Conservation (phyloP, 1,140 invertebrate genomes). For the Callitettix versicolor region DNA sequence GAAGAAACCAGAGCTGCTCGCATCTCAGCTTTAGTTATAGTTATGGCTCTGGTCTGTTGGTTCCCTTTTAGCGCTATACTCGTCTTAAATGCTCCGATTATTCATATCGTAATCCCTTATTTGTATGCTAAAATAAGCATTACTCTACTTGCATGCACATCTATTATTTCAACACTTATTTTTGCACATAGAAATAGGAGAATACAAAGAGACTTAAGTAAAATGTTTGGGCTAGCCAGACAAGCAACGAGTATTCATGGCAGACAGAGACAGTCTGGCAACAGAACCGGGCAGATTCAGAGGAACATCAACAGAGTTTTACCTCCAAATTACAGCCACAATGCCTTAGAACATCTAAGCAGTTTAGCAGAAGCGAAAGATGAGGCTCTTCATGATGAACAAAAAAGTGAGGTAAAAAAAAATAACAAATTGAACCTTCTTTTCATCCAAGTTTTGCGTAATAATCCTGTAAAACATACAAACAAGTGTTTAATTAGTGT, state of each 20-base stretch:
- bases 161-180: constrained; percentile 60
- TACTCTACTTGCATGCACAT: constrained; percentile 52
- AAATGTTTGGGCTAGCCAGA: constrained; percentile 43
- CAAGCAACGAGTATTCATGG: constrained; percentile 27
- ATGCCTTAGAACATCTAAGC: constrained; percentile 14
- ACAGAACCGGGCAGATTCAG: constrained; percentile 18
- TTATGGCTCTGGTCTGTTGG: constrained; percentile 61
- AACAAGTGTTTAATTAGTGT: constrained; percentile 32
- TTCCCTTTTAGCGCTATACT: constrained; percentile 50
- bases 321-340: constrained; percentile 19
- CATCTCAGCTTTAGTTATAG: constrained; percentile 58
- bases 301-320: constrained; percentile 28
- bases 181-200: constrained; percentile 68
- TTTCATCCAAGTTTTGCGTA: constrained; percentile 15
- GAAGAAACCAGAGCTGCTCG: constrained; percentile 72
- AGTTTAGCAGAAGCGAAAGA: constrained; percentile 4
- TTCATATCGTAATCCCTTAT: constrained; percentile 31
- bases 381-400: background rate
- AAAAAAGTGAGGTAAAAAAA: background rate
- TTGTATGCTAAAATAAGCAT: constrained; percentile 42
- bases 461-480: constrained; percentile 31
- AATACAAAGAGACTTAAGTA: constrained; percentile 56
- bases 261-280: constrained; percentile 22
- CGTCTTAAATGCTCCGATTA: constrained; percentile 33
- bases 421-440: constrained; percentile 5